phyloP scores from a whole-genome alignment of 2,888 invertebrate species.

The Lycia hirtaria region DNA sequence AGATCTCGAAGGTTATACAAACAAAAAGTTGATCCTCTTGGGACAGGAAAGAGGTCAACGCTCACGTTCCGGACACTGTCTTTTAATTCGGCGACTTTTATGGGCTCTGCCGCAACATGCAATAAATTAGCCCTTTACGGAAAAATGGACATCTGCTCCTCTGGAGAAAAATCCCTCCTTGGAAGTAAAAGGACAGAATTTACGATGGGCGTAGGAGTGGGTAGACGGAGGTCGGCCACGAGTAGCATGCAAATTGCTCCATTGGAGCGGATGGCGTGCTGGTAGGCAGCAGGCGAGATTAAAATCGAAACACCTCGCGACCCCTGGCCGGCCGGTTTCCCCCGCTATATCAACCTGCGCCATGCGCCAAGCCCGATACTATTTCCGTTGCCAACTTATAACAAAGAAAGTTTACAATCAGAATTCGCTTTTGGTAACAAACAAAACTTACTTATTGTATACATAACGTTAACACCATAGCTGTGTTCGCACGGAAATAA shows the following conservation, averaged over 20 bases:
- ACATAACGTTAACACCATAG: not conserved
- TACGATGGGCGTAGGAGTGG: slow-evolving; percentile 81
- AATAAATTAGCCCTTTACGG: slow-evolving; percentile 80
- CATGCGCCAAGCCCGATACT: slow-evolving; percentile 17
- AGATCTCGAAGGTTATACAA: slow-evolving; percentile 41
- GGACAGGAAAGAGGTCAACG: slow-evolving; percentile 61
- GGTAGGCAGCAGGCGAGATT: slow-evolving; percentile 65
- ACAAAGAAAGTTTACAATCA: slow-evolving; percentile 28
- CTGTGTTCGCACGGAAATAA: not conserved
- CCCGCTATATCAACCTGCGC: slow-evolving; percentile 32
- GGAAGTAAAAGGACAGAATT: slow-evolving; percentile 82
- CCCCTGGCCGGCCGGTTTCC: slow-evolving; percentile 44
- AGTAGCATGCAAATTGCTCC: slow-evolving; percentile 81
- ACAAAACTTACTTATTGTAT: too few species aligned
- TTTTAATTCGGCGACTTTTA: slow-evolving; percentile 76
- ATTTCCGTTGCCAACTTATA: slow-evolving; percentile 27
- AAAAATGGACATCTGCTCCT: slow-evolving; percentile 81
- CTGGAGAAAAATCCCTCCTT: slow-evolving; percentile 69
- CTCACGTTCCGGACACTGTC: slow-evolving; percentile 63
- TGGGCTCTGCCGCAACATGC: slow-evolving; percentile 71
- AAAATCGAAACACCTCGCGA: slow-evolving; percentile 69
- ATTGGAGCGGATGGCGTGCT: slow-evolving; percentile 69
- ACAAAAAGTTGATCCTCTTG: slow-evolving; percentile 42
- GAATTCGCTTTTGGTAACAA: not conserved
- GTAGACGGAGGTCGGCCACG: slow-evolving; percentile 78